Evolutionary conservation across 2,113 vertebrate genomes (phyloP).

Genomic region (Dipodomys stephensi): DNA sequence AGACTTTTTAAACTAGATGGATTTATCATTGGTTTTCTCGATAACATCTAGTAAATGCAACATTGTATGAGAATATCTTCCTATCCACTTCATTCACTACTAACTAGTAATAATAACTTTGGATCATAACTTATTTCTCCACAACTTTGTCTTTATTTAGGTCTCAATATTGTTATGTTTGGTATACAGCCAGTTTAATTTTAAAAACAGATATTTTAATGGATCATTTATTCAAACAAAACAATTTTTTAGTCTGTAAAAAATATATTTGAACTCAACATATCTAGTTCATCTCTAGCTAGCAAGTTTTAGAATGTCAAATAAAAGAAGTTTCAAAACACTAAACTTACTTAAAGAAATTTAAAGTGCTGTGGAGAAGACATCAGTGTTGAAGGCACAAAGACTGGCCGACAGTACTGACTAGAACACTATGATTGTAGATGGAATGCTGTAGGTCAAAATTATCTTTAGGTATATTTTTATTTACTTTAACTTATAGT

Average conservation of each 20-base stretch:
- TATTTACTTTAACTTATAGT: not conserved
- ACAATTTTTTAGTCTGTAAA: not conserved
- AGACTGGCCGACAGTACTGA: too few species aligned
- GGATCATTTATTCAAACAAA: not conserved
- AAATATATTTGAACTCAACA: not conserved
- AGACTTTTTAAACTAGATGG: not conserved
- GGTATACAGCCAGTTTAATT: not conserved
- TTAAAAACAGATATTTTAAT: conserved; percentile 6
- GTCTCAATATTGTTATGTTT: not conserved
- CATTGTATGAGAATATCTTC: not conserved
- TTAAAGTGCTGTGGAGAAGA: not conserved
- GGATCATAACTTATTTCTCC: not conserved
- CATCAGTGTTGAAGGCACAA: too few species aligned
- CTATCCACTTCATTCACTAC: not conserved
- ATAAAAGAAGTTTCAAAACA: conserved; percentile 12
- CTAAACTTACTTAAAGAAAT: not conserved
- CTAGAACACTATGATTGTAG: not conserved
- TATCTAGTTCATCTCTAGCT: not conserved
- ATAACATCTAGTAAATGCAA: not conserved
- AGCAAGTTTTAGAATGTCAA: conserved; percentile 21
- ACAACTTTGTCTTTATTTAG: not conserved
- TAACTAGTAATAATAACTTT: not conserved
- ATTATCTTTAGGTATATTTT: not conserved
- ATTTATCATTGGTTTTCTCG: not conserved
- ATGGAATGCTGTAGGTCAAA: not conserved